phyloP scores from a whole-genome alignment of 2,113 vertebrate genomes.

The Colinus virginianus region DNA sequence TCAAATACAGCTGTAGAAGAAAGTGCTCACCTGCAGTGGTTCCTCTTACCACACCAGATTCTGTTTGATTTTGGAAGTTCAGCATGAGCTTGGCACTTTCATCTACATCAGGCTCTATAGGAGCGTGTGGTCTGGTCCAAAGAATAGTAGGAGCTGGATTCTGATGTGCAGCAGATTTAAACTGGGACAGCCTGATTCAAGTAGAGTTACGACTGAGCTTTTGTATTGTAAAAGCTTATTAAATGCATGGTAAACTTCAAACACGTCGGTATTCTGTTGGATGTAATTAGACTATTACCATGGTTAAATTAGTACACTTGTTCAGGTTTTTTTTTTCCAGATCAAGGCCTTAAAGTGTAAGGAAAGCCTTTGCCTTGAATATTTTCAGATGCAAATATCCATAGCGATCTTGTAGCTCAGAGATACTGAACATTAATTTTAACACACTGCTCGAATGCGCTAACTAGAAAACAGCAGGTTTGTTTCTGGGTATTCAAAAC shows the following conservation, averaged over 20 bases:
- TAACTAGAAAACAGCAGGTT: not conserved
- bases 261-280: not conserved
- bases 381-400: not conserved
- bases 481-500: not conserved
- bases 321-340: slow-evolving; percentile 27
- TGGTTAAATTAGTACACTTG: slow-evolving; percentile 53
- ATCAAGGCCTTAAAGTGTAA: not conserved
- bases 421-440: not conserved
- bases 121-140: not conserved
- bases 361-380: slow-evolving; percentile 19
- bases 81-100: not conserved
- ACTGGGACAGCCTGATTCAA: not conserved
- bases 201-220: not conserved
- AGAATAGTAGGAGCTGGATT: not conserved
- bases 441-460: not conserved
- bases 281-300: slow-evolving; percentile 36
- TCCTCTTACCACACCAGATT: not conserved
- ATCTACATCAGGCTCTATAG: fast-evolving
- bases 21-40: not conserved
- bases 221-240: slow-evolving; percentile 14
- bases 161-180: not conserved
- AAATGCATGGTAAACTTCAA: slow-evolving; percentile 45
- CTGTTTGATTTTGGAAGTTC: not conserved
- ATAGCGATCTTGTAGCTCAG: not conserved
- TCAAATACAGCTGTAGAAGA: not conserved